A percentile compares a stretch with the other conserved stretches of the same genome.
Evolutionary conservation across 2,113 vertebrate species (phyloP).

Genomic region (Campylomormyrus tamandua): DNA sequence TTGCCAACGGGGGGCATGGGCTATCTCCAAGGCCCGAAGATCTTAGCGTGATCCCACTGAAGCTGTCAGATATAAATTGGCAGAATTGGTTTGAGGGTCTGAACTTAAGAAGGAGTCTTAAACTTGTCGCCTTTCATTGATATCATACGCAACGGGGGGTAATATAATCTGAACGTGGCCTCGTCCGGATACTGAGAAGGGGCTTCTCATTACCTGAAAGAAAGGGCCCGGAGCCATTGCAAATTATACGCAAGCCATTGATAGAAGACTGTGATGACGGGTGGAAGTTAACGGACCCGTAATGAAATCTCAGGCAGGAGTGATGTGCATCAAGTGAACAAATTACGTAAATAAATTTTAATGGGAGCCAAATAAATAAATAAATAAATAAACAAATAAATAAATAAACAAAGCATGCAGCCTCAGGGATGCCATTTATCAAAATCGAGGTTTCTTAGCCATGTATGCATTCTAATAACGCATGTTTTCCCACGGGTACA

Average conservation of each 20-base stretch:
- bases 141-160: slow-evolving; percentile 7
- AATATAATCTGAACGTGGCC: neutral
- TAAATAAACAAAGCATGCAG: neutral
- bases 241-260: neutral
- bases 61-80: slow-evolving; percentile 14
- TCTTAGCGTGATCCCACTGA: neutral
- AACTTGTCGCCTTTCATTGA: slow-evolving; percentile 6
- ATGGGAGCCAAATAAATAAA: neutral
- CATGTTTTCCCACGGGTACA: neutral
- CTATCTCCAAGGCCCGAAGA: neutral
- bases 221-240: neutral
- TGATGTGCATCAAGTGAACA: neutral
- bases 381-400: slow-evolving; percentile 4
- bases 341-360: neutral
- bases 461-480: slow-evolving; percentile 1
- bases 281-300: neutral
- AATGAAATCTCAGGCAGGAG: slow-evolving; percentile 6
- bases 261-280: neutral
- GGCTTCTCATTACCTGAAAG: slow-evolving; percentile 3
- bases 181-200: neutral
- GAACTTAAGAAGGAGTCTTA: slow-evolving; percentile 3
- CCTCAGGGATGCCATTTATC: slow-evolving; percentile 4
- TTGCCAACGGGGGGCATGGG: neutral
- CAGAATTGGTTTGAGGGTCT: slow-evolving; percentile 16
- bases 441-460: neutral